Base-by-base conservation (phyloP, 2,888 invertebrate species). In the Andrena bicolor region DNA sequence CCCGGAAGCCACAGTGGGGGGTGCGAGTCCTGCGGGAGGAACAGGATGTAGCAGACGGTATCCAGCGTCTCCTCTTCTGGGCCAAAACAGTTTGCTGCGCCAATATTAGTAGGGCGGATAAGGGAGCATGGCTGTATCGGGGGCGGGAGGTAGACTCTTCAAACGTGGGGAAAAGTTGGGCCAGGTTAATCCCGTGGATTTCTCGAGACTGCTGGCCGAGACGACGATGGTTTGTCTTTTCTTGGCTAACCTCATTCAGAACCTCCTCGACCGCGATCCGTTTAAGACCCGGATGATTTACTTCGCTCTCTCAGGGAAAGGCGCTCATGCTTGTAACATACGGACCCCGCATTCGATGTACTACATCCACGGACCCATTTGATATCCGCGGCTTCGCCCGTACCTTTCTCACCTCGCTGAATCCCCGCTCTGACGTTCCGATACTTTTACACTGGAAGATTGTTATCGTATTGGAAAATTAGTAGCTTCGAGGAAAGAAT, bases 31-130 rank as follows among this genome's bases (percentile, higher is more conserved):
- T 86, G 68, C 53, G 76, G 75, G 82, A 75, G 41, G 53, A 58
- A 6, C 58, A 61, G 64, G 73, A 81, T 70, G 76, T 61, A 80
- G 63, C 51, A 70, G 72, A 83, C 72, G 80, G 63, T 82, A 73
- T 77, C 66, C 80, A 51, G 69, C 77, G 64, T 81, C 85, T 82
- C 10, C 64, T 80, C 77, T 70, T 74, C 72, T 69, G 66, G 68
- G 64, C 71, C 85, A 85, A 89, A 90, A 90, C 89, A 88, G 90
- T 89, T 90, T 90, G 83, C 90, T 79, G 79, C 84, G 82, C 87
- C 86, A 89, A 92, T 92, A 91, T 92, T 91, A 90, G 89, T 88
- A 89, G 83, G 85, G 65, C 69, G 82, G 88, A 90, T 85, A 88
- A 85, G 88, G 85, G 73, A 83, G 76, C 71, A 70, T 61, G 75